Conservation (phyloP, 1,140 invertebrate genomes). For the Drosophila nikananu region DNA sequence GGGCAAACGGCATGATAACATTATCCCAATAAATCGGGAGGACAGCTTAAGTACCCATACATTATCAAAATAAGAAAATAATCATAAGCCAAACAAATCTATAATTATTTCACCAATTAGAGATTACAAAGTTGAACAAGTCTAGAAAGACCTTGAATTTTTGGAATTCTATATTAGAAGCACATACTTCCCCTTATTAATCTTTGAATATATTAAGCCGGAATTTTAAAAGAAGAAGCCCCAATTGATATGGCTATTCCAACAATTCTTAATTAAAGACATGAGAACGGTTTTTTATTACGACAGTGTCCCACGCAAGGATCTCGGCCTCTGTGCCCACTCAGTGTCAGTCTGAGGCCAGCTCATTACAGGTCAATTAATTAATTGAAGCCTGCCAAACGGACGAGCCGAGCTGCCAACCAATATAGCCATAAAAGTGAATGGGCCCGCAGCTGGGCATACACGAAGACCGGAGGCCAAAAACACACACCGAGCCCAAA, state of each 20-base stretch:
- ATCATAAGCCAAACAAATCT: neutral
- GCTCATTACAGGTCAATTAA: conserved; percentile 63
- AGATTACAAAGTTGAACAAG: too few species aligned
- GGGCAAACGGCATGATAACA: conserved; percentile 26
- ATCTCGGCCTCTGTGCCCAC: neutral
- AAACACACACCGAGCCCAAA: conserved; percentile 1
- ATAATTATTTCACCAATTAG: neutral
- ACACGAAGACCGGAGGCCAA: conserved; percentile 7
- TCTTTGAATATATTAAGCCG: neutral
- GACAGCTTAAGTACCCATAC: conserved; percentile 2
- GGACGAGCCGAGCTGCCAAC: conserved; percentile 9
- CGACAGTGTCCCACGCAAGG: neutral
- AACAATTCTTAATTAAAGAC: neutral
- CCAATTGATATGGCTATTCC: neutral
- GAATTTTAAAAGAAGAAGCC: conserved; percentile 3
- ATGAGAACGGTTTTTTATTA: conserved; percentile 12
- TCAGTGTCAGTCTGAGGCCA: conserved; percentile 29
- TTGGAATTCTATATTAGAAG: neutral
- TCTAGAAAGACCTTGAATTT: neutral
- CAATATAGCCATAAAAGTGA: conserved; percentile 60
- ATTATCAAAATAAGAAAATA: neutral
- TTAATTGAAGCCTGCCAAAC: conserved; percentile 59
- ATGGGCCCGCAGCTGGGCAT: conserved; percentile 24
- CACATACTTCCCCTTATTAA: neutral
- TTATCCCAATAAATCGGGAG: conserved; percentile 33